Percentiles rank a stretch among this genome's conserved stretches.
These are phyloP conservation scores for Benthosema pterotum DNA, from an alignment of 2,797 vertebrate species.

Conservation along the genomic window DNA sequence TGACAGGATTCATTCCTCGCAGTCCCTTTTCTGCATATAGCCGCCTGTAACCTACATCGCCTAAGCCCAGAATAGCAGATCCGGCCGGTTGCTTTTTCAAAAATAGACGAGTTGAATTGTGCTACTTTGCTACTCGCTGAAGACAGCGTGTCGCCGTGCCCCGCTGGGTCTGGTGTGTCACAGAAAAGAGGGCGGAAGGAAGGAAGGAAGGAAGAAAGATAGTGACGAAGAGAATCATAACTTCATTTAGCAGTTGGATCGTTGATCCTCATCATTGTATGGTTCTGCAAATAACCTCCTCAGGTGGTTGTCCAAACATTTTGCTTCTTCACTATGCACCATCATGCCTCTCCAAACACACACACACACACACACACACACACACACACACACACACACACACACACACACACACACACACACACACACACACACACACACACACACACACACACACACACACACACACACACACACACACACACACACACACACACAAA, in stretches of 20 bases:
- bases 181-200: neutral
- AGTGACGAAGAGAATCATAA: neutral
- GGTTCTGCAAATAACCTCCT: conserved; percentile 2
- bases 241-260: neutral
- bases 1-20: conserved; percentile 25
- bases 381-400: too few relatives aligned
- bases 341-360: neutral
- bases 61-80: conserved; percentile 61
- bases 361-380: neutral
- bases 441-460: too few relatives aligned
- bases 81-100: conserved; percentile 57
- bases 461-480: neutral
- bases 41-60: conserved; percentile 74
- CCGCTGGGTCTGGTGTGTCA: conserved; percentile 19
- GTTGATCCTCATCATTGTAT: neutral
- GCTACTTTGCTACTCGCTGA: conserved; percentile 37
- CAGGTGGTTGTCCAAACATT: neutral
- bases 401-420: too few relatives aligned
- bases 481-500: neutral
- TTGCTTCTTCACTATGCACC: conserved; percentile 48
- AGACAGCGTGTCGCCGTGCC: conserved; percentile 5
- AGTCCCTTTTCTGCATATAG: conserved; percentile 45
- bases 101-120: conserved; percentile 71
- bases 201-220: too few relatives aligned
- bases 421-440: too few relatives aligned